Percentiles rank a stretch among this genome's conserved stretches.
These are phyloP conservation scores for Craseonycteris thonglongyai DNA, from an alignment of 2,113 vertebrate genomes.

Conservation along the genomic window DNA sequence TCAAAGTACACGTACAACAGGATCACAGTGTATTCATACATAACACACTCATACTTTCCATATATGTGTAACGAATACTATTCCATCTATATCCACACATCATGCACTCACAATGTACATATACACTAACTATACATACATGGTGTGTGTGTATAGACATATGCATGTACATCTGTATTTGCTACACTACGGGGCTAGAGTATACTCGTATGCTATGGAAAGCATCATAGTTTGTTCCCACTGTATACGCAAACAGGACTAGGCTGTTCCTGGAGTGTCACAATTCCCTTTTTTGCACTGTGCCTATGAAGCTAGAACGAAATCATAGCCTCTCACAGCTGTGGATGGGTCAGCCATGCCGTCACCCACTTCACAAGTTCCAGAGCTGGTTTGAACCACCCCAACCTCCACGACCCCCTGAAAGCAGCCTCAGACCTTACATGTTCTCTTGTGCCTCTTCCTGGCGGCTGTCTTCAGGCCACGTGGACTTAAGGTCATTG, in stretches of 20 bases:
- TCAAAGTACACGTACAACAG: neutral
- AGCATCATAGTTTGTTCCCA: neutral
- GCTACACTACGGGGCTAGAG: no score
- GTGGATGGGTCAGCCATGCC: no score
- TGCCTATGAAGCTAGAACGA: neutral
- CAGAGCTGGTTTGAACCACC: neutral
- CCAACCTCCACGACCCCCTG: no score
- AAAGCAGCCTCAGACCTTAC: neutral
- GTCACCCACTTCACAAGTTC: neutral
- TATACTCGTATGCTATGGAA: neutral
- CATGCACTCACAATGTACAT: neutral
- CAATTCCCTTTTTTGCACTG: neutral
- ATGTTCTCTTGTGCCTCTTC: neutral
- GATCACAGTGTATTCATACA: neutral
- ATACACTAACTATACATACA: neutral
- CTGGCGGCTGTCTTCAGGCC: neutral
- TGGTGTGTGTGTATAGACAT: neutral
- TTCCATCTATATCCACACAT: neutral
- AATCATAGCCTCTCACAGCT: neutral
- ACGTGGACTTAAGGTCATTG: neutral
- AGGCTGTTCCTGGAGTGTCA: neutral
- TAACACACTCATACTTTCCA: neutral
- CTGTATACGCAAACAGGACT: neutral
- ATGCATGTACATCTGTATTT: accelerated
- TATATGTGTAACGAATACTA: neutral